Conservation (phyloP, 2,113 vertebrate species). For the Pandion haliaetus region DNA sequence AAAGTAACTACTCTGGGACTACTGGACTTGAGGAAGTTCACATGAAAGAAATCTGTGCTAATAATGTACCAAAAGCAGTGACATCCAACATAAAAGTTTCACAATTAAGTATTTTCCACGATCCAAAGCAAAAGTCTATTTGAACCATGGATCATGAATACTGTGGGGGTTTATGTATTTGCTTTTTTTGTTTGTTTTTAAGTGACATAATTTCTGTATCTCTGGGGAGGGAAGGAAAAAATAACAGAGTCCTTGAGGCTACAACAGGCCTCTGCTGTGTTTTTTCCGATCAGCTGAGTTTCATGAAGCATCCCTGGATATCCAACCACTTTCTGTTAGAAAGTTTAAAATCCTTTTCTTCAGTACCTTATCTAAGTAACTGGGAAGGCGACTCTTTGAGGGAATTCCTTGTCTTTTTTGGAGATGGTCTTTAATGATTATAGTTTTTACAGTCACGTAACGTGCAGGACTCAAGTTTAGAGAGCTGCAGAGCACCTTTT, state of each 20-base stretch:
- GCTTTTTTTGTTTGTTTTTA: neutral
- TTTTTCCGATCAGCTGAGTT: neutral
- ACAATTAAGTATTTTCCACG: neutral
- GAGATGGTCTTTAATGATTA: constrained; percentile 96
- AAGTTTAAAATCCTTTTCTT: constrained; percentile 96
- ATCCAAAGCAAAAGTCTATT: constrained; percentile 11
- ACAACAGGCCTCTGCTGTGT: neutral
- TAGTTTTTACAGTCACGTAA: constrained; percentile 96
- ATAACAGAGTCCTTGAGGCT: neutral
- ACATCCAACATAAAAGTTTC: neutral
- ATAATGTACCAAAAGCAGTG: constrained; percentile 11
- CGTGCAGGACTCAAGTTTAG: constrained; percentile 90
- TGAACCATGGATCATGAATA: neutral
- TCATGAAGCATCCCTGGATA: constrained; percentile 91
- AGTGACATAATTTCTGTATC: neutral
- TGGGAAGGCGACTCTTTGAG: constrained; percentile 92
- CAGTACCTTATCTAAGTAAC: constrained; percentile 94
- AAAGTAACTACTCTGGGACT: neutral
- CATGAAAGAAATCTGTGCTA: neutral
- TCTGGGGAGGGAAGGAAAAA: constrained; percentile 18
- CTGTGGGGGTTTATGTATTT: neutral
- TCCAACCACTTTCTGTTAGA: constrained; percentile 97
- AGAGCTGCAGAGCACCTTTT: constrained; percentile 94
- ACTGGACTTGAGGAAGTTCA: neutral
- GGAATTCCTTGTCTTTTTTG: constrained; percentile 96